phyloP scores from a whole-genome alignment of 1,140 invertebrate genomes.

The Linepithema humile region DNA sequence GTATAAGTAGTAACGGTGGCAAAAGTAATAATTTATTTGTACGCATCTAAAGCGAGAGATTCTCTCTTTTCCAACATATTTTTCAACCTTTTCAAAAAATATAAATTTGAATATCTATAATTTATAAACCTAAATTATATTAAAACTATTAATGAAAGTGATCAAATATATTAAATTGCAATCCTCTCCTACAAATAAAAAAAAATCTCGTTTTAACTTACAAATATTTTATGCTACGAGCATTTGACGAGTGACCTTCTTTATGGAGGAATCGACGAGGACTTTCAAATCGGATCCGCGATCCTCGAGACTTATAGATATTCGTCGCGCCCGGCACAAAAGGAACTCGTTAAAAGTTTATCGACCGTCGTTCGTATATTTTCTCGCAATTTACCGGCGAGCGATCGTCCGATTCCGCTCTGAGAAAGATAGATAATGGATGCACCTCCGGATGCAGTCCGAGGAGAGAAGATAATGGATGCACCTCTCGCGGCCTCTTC shows the following conservation, averaged over 20 bases:
- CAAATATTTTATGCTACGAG: slow-evolving; percentile 21
- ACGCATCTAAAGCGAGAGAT: background rate
- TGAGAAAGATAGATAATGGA: slow-evolving; percentile 51
- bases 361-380: slow-evolving; percentile 67
- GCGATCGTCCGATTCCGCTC: slow-evolving; percentile 62
- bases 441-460: slow-evolving; percentile 44
- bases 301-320: slow-evolving; percentile 34
- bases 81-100: background rate
- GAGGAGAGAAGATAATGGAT: slow-evolving; percentile 54
- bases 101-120: background rate
- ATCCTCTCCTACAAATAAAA: background rate
- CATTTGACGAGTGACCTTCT: slow-evolving; percentile 39
- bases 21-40: background rate
- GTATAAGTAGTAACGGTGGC: background rate
- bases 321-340: slow-evolving; percentile 47
- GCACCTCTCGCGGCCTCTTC: slow-evolving; percentile 55
- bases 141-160: background rate
- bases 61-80: background rate
- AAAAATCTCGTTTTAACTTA: background rate
- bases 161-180: background rate
- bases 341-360: slow-evolving; percentile 71
- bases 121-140: background rate
- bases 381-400: slow-evolving; percentile 63
- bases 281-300: slow-evolving; percentile 51
- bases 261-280: slow-evolving; percentile 15